Base-by-base conservation (phyloP, 2,888 invertebrate species). In the Phlogophora meticulosa region DNA sequence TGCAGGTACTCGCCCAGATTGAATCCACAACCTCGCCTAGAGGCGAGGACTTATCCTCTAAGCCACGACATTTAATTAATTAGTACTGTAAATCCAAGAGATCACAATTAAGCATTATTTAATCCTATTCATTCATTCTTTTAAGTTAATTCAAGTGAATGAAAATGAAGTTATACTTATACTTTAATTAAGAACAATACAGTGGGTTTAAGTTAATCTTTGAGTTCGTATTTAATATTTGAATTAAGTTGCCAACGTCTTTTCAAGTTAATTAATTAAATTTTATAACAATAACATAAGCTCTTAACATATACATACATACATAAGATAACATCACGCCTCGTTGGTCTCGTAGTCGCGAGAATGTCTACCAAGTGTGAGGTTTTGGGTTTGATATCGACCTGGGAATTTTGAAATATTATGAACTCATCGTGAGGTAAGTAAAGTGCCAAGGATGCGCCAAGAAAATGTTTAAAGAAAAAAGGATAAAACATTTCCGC, bases 61-160 rank as follows among this genome's bases (percentile, higher is more conserved):
- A n/a, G n/a, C n/a, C n/a, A n/a, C n/a, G n/a, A n/a, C n/a, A n/a
- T 20, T 15, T 28, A 24, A 38, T 17, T 17, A 38, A 38, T 38
- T 28, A 24, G 11, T 7, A 38, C 11, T 4, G 15, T n/a, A 38
- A 22, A 65, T 9, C 15, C 15, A 24, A 24, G 20, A 64, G 5
- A 36, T 32, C 7, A n/a, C 11, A 40, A 28, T 45, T 15, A 64
- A 57, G 7, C 55, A 56, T 56, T 52, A 22, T 11, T 13, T 52
- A 43, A 75, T 46, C 51, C 42, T 24, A 55, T 63, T 55, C 58
- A 75, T 59, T 75, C 34, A 32, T 59, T 74, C 53, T 15, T 34
- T 36, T 36, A 32, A 0, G 1, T 48, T 48, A 46, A 60, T 40
- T 59, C 55, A 34, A n/a, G 0, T 11, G 40, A 58, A 66, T 24